phyloP scores from a whole-genome alignment of 2,113 vertebrate genomes.

The Xiphophorus hellerii region DNA sequence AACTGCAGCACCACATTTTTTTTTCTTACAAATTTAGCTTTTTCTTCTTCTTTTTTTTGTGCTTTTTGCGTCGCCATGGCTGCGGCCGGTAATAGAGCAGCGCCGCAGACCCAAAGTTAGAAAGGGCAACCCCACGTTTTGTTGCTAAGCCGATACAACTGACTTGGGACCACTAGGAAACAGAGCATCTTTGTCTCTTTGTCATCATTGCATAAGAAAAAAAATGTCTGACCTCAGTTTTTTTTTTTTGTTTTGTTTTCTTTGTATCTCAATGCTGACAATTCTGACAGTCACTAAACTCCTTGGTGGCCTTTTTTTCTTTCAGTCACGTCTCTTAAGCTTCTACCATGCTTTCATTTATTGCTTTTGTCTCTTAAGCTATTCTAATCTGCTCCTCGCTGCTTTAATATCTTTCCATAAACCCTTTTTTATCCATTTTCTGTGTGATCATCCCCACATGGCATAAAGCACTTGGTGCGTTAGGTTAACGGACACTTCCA shows the following conservation, averaged over 20 bases:
- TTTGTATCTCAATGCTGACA: constrained; percentile 14
- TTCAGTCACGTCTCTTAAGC: constrained; percentile 59
- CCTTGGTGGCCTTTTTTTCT: constrained; percentile 68
- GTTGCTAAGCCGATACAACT: constrained; percentile 6
- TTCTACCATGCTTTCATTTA: constrained; percentile 42
- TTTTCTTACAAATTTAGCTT: neutral
- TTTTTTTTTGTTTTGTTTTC: constrained; percentile 55
- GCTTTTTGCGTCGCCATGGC: constrained; percentile 69
- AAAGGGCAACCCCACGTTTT: neutral
- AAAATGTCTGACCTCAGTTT: constrained; percentile 50
- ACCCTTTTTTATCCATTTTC: constrained; percentile 54
- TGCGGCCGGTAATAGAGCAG: constrained; percentile 22
- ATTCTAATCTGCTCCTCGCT: constrained; percentile 82
- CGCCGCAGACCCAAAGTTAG: constrained; percentile 42
- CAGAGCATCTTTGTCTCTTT: constrained; percentile 19
- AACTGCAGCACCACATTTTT: constrained; percentile 67
- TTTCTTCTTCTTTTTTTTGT: constrained; percentile 67
- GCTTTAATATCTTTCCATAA: constrained; percentile 66
- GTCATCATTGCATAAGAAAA: constrained; percentile 18
- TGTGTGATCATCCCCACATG: constrained; percentile 61
- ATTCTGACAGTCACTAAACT: constrained; percentile 80
- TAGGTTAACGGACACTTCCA: constrained; percentile 60
- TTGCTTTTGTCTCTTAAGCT: constrained; percentile 80
- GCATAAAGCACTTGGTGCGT: constrained; percentile 71
- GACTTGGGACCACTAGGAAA: constrained; percentile 26